Conservation (phyloP, 2,113 vertebrate species). For the Gymnorhina tibicen region DNA sequence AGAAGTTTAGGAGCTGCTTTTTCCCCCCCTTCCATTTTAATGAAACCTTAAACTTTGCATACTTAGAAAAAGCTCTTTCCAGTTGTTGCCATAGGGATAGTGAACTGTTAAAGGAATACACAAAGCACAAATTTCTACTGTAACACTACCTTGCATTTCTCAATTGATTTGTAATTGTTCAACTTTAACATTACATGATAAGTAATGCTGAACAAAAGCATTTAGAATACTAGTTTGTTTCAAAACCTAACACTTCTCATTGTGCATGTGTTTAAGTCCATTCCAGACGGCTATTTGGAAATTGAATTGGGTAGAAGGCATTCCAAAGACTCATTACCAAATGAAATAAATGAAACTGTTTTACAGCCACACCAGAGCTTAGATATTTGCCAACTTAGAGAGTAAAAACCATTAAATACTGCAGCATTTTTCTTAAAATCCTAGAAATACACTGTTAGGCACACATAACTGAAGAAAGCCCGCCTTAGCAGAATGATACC, state of each 20-base stretch:
- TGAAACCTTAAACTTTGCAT: slow-evolving; percentile 1
- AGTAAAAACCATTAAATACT: not conserved
- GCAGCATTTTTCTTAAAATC: not conserved
- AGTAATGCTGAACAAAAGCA: not conserved
- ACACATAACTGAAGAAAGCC: not conserved
- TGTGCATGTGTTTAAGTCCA: not conserved
- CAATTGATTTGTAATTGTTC: not conserved
- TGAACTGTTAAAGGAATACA: not conserved
- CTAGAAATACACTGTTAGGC: not conserved
- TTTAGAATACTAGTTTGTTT: not conserved
- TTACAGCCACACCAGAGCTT: not conserved
- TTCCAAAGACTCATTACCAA: not conserved
- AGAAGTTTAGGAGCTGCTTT: not conserved
- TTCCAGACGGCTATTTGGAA: not conserved
- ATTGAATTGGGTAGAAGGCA: not conserved
- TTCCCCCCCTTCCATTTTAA: not conserved
- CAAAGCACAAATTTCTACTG: not conserved
- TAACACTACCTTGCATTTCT: not conserved
- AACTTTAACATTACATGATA: not conserved
- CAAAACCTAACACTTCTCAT: not conserved
- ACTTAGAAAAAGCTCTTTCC: slow-evolving; percentile 15
- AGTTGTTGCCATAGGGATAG: not conserved
- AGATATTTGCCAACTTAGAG: not conserved
- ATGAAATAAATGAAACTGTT: not conserved
- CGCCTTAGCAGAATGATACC: not conserved